phyloP scores from a whole-genome alignment of 2,797 vertebrate genomes.

The Anguilla megastoma region DNA sequence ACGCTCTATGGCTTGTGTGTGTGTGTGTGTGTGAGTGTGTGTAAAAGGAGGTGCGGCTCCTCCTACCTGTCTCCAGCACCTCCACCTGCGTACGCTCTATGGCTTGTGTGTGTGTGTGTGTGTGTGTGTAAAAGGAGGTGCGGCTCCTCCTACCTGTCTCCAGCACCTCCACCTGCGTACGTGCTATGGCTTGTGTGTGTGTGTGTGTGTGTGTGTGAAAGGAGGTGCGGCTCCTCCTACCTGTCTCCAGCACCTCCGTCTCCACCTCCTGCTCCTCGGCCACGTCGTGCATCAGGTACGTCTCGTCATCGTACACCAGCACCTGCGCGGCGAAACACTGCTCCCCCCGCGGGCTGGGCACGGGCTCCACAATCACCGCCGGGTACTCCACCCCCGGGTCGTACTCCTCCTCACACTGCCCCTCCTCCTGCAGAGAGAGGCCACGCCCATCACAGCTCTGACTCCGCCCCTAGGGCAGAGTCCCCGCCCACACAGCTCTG shows the following conservation, averaged over 20 bases:
- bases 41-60: too few relatives aligned
- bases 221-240: too few relatives aligned
- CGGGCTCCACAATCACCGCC: conserved; percentile 88
- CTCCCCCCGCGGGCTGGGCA: conserved; percentile 78
- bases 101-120: too few relatives aligned
- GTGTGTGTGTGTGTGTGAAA: too few relatives aligned
- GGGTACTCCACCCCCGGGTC: conserved; percentile 75
- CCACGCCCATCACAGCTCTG: background rate
- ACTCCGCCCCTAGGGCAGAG: background rate
- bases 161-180: background rate
- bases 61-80: background rate
- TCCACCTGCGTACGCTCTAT: too few relatives aligned
- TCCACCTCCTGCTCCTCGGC: conserved; percentile 89
- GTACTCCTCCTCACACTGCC: conserved; percentile 63
- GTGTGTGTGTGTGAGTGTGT: too few relatives aligned
- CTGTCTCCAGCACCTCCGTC: conserved; percentile 70
- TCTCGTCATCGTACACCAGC: conserved; percentile 84
- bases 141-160: background rate
- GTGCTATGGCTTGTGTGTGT: too few relatives aligned
- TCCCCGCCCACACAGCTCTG: background rate
- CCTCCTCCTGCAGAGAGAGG: conserved; percentile 53
- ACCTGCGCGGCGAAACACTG: conserved; percentile 86
- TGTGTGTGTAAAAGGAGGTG: too few relatives aligned
- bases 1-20: too few relatives aligned
- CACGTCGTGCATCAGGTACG: conserved; percentile 88